phyloP scores from a whole-genome alignment of 2,113 vertebrate genomes.

The Globicephala melas region DNA sequence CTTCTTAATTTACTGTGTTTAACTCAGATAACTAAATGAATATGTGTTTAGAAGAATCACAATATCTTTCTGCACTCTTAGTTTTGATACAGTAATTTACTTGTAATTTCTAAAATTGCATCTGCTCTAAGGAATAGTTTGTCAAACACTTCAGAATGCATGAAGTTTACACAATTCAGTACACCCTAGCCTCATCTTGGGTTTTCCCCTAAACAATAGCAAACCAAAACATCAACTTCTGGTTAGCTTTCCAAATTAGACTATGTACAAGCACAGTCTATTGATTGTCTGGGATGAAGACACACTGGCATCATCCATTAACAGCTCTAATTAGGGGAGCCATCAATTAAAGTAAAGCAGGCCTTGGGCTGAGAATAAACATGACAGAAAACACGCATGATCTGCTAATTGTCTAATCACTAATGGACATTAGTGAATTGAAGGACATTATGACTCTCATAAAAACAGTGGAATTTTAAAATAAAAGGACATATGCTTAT shows the following conservation, averaged over 20 bases:
- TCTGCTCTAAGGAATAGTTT: neutral
- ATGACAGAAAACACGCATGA: constrained; percentile 49
- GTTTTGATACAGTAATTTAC: neutral
- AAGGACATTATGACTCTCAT: constrained; percentile 42
- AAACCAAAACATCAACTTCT: constrained; percentile 42
- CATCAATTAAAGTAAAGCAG: constrained; percentile 61
- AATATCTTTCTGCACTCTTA: constrained; percentile 20
- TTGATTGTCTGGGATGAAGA: constrained; percentile 51
- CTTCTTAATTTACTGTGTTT: neutral
- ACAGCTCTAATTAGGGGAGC: constrained; percentile 54
- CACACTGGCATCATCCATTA: constrained; percentile 47
- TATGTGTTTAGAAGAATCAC: constrained; percentile 3
- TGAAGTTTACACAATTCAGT: neutral
- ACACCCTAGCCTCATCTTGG: neutral
- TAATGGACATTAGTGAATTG: constrained; percentile 36
- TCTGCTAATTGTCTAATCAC: constrained; percentile 58
- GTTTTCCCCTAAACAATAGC: neutral
- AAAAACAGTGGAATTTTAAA: constrained; percentile 30
- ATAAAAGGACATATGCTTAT: constrained; percentile 13
- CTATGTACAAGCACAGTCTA: constrained; percentile 27
- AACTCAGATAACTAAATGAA: constrained; percentile 41
- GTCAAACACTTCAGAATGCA: neutral
- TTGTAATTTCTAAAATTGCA: constrained; percentile 31
- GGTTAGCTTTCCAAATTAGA: constrained; percentile 50
- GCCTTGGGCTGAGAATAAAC: constrained; percentile 46